phyloP scores from a whole-genome alignment of 1,140 invertebrate genomes.

The Camponotus floridanus region DNA sequence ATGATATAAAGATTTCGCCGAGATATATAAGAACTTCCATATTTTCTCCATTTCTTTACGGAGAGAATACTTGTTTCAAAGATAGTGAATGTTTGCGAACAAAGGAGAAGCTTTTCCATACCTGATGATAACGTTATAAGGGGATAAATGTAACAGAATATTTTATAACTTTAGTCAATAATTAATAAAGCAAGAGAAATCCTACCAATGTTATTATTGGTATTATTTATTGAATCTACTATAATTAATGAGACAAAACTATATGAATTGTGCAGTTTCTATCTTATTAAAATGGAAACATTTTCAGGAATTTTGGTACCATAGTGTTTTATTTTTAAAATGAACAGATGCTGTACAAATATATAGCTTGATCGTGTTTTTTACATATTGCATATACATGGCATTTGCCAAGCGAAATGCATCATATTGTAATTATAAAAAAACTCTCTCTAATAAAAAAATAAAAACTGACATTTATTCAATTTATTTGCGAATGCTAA shows the following conservation, averaged over 20 bases:
- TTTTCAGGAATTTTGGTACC: neutral
- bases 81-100: slow-evolving; percentile 44
- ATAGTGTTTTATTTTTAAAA: neutral
- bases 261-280: neutral
- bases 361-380: neutral
- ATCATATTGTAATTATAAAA: slow-evolving; percentile 21
- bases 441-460: slow-evolving; percentile 17
- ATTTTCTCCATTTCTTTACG: slow-evolving; percentile 44
- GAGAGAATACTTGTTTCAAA: slow-evolving; percentile 37
- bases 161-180: slow-evolving; percentile 17
- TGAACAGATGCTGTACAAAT: neutral
- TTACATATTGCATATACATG: neutral
- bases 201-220: neutral
- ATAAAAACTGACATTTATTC: slow-evolving; percentile 50
- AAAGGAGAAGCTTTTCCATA: slow-evolving; percentile 36
- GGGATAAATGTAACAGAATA: neutral
- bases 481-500: slow-evolving; percentile 23
- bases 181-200: slow-evolving; percentile 14
- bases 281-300: neutral
- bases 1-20: slow-evolving; percentile 36
- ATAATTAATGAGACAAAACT: neutral
- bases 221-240: slow-evolving; percentile 14
- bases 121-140: slow-evolving; percentile 20
- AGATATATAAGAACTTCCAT: slow-evolving; percentile 49
- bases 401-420: neutral